phyloP scores from a whole-genome alignment of 2,888 invertebrate species.

The Lamellibrachia columna region DNA sequence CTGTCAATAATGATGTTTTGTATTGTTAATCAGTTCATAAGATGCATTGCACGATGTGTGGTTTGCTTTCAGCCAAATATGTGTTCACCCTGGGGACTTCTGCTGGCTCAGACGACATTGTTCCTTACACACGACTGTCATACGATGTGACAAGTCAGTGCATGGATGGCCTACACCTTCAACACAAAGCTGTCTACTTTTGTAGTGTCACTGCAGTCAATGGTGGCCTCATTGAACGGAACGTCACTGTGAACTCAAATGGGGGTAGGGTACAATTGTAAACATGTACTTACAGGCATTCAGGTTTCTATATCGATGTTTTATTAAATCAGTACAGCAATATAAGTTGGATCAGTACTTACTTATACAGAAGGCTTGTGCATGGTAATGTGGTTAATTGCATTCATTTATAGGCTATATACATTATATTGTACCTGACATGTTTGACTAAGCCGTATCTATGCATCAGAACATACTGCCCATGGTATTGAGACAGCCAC shows the following conservation, averaged over 20 bases:
- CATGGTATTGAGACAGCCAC: too few relatives aligned
- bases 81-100: neutral
- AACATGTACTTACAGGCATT: neutral
- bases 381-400: neutral
- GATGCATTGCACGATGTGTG: neutral
- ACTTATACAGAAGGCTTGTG: neutral
- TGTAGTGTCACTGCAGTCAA: slow-evolving; percentile 23
- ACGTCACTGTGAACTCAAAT: slow-evolving; percentile 28
- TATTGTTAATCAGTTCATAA: neutral
- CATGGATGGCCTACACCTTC: neutral
- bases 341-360: neutral
- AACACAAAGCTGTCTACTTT: neutral
- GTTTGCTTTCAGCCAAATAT: slow-evolving; percentile 7
- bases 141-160: neutral
- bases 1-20: neutral
- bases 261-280: neutral
- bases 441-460: neutral
- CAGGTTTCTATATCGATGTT: neutral
- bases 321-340: neutral
- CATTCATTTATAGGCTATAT: neutral
- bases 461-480: neutral
- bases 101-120: neutral
- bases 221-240: slow-evolving; percentile 28
- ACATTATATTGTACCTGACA: neutral
- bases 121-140: neutral